These are phyloP conservation scores for Corythoichthys intestinalis DNA, from an alignment of 2,113 vertebrate genomes.

Conservation along the genomic window DNA sequence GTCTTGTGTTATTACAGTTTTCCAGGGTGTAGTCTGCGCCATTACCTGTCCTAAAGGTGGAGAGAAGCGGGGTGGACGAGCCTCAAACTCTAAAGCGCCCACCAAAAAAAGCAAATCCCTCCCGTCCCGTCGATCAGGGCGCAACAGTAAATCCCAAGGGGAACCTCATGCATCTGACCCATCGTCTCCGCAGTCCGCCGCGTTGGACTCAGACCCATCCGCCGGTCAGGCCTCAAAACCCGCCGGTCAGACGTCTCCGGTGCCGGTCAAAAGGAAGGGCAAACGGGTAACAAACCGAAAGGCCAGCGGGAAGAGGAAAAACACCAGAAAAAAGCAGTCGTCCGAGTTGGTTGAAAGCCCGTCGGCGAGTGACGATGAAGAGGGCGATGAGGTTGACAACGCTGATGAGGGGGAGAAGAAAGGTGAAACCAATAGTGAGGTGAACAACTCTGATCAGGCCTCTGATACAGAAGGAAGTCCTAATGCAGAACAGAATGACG, in stretches of 20 bases:
- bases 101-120: constrained; percentile 75
- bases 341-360: constrained; percentile 66
- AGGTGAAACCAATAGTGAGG: constrained; percentile 32
- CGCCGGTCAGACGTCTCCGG: constrained; percentile 27
- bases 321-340: constrained; percentile 57
- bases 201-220: constrained; percentile 75
- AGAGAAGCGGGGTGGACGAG: constrained; percentile 81
- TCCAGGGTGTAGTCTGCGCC: constrained; percentile 78
- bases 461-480: constrained; percentile 30
- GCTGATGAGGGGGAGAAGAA: constrained; percentile 20
- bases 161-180: constrained; percentile 64
- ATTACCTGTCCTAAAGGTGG: constrained; percentile 86
- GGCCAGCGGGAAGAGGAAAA: constrained; percentile 78
- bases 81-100: constrained; percentile 80
- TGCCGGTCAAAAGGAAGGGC: constrained; percentile 75
- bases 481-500: constrained; percentile 22
- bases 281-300: constrained; percentile 72
- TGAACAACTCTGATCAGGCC: constrained; percentile 27
- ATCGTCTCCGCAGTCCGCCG: constrained; percentile 68
- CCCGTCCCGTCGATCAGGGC: constrained; percentile 79
- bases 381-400: constrained; percentile 17
- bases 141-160: constrained; percentile 77
- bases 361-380: constrained; percentile 63
- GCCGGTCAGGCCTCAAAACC: constrained; percentile 57
- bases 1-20: constrained; percentile 59